Base-by-base conservation (phyloP, 2,888 invertebrate species). In the Tromatobia lineatoria region DNA sequence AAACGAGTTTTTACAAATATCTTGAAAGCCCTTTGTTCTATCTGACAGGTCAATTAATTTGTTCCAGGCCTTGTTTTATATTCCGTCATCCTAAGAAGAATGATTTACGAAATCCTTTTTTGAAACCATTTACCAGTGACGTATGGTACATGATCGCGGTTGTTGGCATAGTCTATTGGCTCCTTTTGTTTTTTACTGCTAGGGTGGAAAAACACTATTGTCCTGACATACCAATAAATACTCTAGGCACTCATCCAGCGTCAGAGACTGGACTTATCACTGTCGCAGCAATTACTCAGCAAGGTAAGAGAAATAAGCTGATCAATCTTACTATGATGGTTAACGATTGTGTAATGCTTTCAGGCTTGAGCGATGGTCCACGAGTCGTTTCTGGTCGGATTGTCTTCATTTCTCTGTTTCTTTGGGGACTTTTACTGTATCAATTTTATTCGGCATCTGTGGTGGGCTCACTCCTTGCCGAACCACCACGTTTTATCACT, bases 21-120 rank as follows among this genome's bases (percentile, higher is more conserved):
- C 10, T 18, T 34, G 8, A 1, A 34, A 6, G 34, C 7, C 34
- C 8, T 73, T 42, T 8, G 23, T n/a, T 23, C 13, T 42, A 69
- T 38, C 18, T 15, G 25, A 15, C 10, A 34, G 13, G 13, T 59
- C 2, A 57, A 52, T 20, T 15, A 42, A 23, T 15, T 45, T 10
- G 20, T 85, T 83, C 38, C 66, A 96, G 96, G 82, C 95, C 96
- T 1, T 94, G 95, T 64, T 96, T 97, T 89, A 95, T 97, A 82
- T 96, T 96, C 89, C 95, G 96, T 0, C 96, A 96, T 90, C 96
- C 97, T 0, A 95, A 95, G 86, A 94, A 94, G 52, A 94, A 95
- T 0, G 94, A 95, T 18, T 94, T 95, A 87, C 95, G 95, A 80
- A 95, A 95, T 66, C 95, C 96, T 29, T 97, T 96, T 90, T 94